Conservation (phyloP, 1,140 invertebrate genomes). For the Drosophila burlai region DNA sequence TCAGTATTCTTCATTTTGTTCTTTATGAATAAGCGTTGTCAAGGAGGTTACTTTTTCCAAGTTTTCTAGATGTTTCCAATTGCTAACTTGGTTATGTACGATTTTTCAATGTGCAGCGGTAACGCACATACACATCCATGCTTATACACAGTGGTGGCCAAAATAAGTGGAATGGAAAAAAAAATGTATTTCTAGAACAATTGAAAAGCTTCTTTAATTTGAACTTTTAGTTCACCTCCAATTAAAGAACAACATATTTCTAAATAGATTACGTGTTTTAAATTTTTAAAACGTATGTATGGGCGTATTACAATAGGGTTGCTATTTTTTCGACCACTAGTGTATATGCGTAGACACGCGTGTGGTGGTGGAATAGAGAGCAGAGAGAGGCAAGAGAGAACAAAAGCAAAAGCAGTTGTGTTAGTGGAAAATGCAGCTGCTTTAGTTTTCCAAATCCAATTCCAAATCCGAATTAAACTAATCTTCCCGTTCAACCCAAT, state of each 20-base stretch:
- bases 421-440: slow-evolving; percentile 17
- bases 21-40: background rate
- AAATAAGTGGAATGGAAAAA: background rate
- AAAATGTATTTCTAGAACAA: background rate
- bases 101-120: slow-evolving; percentile 25
- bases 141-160: background rate
- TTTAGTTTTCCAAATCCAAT: background rate
- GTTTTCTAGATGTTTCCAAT: slow-evolving; percentile 25
- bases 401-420: slow-evolving; percentile 13
- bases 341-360: slow-evolving; percentile 10
- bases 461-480: slow-evolving; percentile 8
- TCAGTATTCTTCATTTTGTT: background rate
- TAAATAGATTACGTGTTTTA: background rate
- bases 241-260: background rate
- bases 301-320: background rate
- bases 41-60: background rate
- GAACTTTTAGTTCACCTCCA: background rate
- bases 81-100: slow-evolving; percentile 21
- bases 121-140: background rate
- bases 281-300: too few species aligned
- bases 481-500: background rate
- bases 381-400: background rate
- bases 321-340: background rate
- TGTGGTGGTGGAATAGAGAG: slow-evolving; percentile 6
- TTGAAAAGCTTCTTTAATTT: background rate